Evolutionary conservation across 2,113 vertebrate genomes (phyloP).

Genomic region (Connochaetes taurinus): DNA sequence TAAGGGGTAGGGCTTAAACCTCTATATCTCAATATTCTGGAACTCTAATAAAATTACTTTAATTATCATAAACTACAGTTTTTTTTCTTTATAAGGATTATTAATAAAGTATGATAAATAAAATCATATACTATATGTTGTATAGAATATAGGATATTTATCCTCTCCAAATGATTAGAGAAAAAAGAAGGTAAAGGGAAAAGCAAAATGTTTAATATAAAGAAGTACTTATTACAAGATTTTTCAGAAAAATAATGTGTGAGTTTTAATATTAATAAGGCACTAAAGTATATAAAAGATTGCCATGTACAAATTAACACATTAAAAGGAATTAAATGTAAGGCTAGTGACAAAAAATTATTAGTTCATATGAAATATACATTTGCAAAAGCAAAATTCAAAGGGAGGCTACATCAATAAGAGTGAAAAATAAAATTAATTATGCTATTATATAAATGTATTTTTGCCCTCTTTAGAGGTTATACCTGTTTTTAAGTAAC

Average conservation of each 20-base stretch:
- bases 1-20: not conserved
- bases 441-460: constrained; percentile 15
- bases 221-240: not conserved
- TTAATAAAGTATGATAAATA: not conserved
- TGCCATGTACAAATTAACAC: not conserved
- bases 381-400: constrained; percentile 27
- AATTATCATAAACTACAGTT: not conserved
- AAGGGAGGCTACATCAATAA: not conserved
- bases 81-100: not conserved
- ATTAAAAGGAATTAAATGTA: not conserved
- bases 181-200: not conserved
- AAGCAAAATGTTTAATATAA: not conserved
- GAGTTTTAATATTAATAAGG: constrained; percentile 3
- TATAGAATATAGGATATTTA: not conserved
- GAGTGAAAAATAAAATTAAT: constrained; percentile 42
- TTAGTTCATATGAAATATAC: not conserved
- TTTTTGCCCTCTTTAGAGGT: constrained; percentile 19
- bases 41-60: not conserved
- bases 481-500: not conserved
- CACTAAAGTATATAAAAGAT: not conserved
- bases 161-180: not conserved
- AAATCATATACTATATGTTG: not conserved
- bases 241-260: not conserved
- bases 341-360: constrained; percentile 12
- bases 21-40: not conserved